Base-by-base conservation (phyloP, 64 coral and sea anemone species). In the Montipora cactus region DNA sequence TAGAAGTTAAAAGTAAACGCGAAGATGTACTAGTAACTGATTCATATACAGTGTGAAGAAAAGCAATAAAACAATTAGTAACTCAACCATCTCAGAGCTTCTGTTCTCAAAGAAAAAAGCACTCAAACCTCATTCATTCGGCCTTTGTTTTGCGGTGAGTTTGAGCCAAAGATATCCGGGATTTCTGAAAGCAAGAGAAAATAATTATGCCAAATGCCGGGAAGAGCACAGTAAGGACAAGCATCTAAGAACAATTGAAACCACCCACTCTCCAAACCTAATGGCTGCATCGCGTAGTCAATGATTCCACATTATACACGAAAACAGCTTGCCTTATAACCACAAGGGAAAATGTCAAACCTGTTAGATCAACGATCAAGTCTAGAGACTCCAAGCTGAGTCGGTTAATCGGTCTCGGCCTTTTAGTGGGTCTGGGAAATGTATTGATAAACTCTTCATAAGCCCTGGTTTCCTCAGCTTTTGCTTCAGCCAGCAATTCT, bases 391-490 rank as follows among this genome's bases (percentile, higher is more conserved):
- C 76, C 13, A 49, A 37, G 47, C 46, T 19, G 46, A 50, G 46
- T 7, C 76, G 44, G 47, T 50, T 50, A 7, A 46, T 78, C 0
- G 51, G 13, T 44, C 79, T 59, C 61, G 79, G 51, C 61, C 79
- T 25, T 81, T 44, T 59, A 5, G 52, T 81, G 8, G 51, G 23
- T 21, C 57, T 81, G 23, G 79, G 79, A 50, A 78, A 78, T 57
- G 79, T 81, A 81, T 25, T 81, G n/a, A 59, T 62, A 1, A 59
- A 81, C 14, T 66, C 59, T 67, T 67, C 25, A 46, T 78, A 78
- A 49, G 14, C 76, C 46, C 76, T 78, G 5, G 76, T 78, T 50
- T 78, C 76, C 76, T 78, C 76, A 50, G 76, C 76, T 49, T 78
- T 83, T 67, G 57, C 20, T 47, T 66, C 80, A 14, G 80, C 58